These are phyloP conservation scores for Babylonia areolata DNA, from an alignment of 1,140 invertebrate species.

Conservation along the genomic window DNA sequence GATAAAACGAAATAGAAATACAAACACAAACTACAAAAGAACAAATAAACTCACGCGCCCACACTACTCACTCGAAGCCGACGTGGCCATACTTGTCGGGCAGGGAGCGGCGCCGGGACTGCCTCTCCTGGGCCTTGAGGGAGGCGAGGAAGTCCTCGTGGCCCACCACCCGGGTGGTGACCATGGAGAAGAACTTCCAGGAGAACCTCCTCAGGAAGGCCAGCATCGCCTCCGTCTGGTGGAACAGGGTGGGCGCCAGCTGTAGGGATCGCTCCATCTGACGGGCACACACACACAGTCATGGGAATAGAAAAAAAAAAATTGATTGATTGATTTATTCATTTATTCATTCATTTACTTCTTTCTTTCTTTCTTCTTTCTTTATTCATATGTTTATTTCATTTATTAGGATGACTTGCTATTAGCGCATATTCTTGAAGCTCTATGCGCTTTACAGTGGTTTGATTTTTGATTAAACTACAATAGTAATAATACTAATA, in stretches of 20 bases:
- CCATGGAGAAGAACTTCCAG: slow-evolving; percentile 57
- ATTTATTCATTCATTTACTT: too few relatives aligned
- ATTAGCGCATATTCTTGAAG: too few relatives aligned
- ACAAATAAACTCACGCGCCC: too few relatives aligned
- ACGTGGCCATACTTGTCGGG: slow-evolving; percentile 8
- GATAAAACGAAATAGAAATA: too few relatives aligned
- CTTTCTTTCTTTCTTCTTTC: too few relatives aligned
- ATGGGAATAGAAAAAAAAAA: neutral
- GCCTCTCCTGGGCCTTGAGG: slow-evolving; percentile 29
- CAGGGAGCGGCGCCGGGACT: slow-evolving; percentile 14
- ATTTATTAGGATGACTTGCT: too few relatives aligned
- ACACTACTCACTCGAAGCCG: slow-evolving; percentile 22
- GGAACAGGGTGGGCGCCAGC: slow-evolving; percentile 55
- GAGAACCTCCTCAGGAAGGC: slow-evolving; percentile 50
- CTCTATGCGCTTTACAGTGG: too few relatives aligned
- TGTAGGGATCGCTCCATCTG: slow-evolving; percentile 47
- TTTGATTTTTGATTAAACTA: too few relatives aligned
- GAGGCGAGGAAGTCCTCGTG: slow-evolving; percentile 44
- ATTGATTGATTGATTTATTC: too few relatives aligned
- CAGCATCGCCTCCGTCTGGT: slow-evolving; percentile 54
- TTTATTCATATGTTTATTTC: too few relatives aligned
- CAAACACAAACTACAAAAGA: too few relatives aligned
- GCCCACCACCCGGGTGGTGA: slow-evolving; percentile 41
- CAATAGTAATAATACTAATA: too few relatives aligned
- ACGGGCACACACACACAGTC: neutral